phyloP scores from a whole-genome alignment of 1,140 invertebrate genomes.

The Rhagoletis pomonella region DNA sequence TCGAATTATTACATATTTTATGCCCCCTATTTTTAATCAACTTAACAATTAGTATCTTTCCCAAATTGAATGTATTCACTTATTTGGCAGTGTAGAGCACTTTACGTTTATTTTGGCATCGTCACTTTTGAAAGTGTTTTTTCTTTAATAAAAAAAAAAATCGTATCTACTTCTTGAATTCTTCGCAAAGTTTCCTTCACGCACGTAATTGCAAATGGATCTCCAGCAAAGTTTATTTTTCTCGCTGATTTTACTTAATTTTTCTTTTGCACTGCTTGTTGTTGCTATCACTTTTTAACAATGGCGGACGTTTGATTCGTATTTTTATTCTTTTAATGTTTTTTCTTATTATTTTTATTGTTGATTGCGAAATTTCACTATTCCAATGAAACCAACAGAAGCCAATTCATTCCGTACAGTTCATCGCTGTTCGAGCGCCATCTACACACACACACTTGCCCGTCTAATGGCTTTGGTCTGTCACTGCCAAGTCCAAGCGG shows the following conservation, averaged over 20 bases:
- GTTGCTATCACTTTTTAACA: conserved; percentile 35
- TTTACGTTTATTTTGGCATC: not conserved
- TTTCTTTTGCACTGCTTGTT: not conserved
- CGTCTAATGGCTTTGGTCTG: conserved; percentile 8
- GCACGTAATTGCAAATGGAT: not conserved
- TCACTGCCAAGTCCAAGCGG: conserved; percentile 30
- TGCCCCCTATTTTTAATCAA: too few relatives aligned
- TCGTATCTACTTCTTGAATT: not conserved
- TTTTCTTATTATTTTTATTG: not conserved
- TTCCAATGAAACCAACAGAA: not conserved
- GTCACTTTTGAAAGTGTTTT: not conserved
- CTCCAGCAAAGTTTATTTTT: not conserved
- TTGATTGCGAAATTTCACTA: conserved; percentile 16
- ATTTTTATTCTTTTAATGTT: not conserved
- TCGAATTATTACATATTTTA: too few relatives aligned
- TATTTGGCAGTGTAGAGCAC: not conserved
- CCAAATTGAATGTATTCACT: not conserved
- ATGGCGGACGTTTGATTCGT: not conserved
- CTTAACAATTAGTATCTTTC: too few relatives aligned
- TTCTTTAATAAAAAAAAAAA: not conserved
- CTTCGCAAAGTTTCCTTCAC: not conserved
- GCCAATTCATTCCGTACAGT: not conserved
- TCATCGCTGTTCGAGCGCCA: not conserved
- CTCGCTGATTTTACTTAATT: not conserved
- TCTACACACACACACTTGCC: not conserved